phyloP scores from a whole-genome alignment of 2,797 vertebrate species.

The Atherinosoma microstoma region DNA sequence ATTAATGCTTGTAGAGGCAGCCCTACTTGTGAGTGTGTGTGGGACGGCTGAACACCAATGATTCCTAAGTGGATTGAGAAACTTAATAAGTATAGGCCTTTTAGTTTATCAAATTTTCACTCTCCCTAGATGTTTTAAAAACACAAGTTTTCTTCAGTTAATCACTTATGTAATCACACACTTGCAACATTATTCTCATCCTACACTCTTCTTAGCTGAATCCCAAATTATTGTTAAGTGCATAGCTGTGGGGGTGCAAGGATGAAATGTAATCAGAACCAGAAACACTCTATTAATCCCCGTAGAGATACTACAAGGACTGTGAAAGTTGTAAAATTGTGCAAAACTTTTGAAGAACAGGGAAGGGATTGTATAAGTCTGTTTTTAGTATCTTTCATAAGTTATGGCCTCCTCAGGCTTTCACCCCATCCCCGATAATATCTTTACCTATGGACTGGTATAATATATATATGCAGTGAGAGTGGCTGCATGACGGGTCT shows the following conservation, averaged over 20 bases:
- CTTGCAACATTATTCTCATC: slow-evolving; percentile 7
- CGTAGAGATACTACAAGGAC: neutral
- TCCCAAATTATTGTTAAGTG: slow-evolving; percentile 12
- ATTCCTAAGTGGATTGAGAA: no score
- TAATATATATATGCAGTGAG: neutral
- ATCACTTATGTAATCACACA: slow-evolving; percentile 14
- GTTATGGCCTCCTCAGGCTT: no score
- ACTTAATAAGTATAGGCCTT: no score
- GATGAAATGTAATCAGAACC: slow-evolving; percentile 6
- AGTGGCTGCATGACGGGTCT: neutral
- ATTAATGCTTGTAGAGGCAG: no score
- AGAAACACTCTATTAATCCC: neutral
- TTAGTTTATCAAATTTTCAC: no score
- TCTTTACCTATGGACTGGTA: no score
- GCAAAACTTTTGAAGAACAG: neutral
- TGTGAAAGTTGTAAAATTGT: neutral
- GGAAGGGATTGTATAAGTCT: no score
- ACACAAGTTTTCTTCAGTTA: slow-evolving; percentile 5
- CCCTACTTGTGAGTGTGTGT: no score
- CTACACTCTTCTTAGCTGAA: neutral
- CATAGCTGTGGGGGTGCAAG: slow-evolving; percentile 4
- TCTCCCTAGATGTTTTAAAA: no score
- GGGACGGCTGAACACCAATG: no score
- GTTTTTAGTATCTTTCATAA: no score
- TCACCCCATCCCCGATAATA: no score